Conservation (phyloP, 2,888 invertebrate genomes). For the Ornithoptera priamus region DNA sequence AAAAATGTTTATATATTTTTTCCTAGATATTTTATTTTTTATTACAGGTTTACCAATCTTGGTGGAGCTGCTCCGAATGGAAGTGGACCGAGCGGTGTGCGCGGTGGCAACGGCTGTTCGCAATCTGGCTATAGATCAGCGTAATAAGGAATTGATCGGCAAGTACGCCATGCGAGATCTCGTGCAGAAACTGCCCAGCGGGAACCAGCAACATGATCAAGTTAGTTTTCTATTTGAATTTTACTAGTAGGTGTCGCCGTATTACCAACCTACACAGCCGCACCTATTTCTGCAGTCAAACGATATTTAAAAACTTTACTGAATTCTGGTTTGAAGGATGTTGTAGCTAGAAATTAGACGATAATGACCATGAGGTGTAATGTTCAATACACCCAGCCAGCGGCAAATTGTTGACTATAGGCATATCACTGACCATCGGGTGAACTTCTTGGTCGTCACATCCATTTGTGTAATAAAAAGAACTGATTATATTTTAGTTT, state of each 20-base stretch:
- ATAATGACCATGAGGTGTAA: too few species aligned
- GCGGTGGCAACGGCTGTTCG: conserved; percentile 98
- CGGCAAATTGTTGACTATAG: too few species aligned
- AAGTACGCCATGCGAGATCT: conserved; percentile 99
- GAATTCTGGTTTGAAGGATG: too few species aligned
- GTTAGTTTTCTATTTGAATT: conserved; percentile 41
- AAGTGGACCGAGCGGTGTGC: conserved; percentile 97
- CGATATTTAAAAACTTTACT: too few species aligned
- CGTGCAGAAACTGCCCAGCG: conserved; percentile 96
- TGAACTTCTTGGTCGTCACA: too few species aligned
- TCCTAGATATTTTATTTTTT: conserved; percentile 16
- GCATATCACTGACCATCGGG: too few species aligned
- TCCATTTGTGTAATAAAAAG: not conserved
- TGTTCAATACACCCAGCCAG: too few species aligned
- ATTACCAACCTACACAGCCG: too few species aligned
- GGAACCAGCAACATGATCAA: conserved; percentile 91
- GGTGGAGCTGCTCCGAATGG: conserved; percentile 97
- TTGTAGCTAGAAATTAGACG: too few species aligned
- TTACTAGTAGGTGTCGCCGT: too few species aligned
- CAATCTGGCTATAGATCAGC: conserved; percentile 97
- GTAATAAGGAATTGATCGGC: conserved; percentile 98
- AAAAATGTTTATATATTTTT: too few species aligned
- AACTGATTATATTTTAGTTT: not conserved
- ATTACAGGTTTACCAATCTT: conserved; percentile 89
- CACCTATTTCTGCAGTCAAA: too few species aligned